Evolutionary conservation across 2,113 vertebrate genomes (phyloP), one percentile per base, ranked within the genome.

Genomic region (Daboia siamensis): DNA sequence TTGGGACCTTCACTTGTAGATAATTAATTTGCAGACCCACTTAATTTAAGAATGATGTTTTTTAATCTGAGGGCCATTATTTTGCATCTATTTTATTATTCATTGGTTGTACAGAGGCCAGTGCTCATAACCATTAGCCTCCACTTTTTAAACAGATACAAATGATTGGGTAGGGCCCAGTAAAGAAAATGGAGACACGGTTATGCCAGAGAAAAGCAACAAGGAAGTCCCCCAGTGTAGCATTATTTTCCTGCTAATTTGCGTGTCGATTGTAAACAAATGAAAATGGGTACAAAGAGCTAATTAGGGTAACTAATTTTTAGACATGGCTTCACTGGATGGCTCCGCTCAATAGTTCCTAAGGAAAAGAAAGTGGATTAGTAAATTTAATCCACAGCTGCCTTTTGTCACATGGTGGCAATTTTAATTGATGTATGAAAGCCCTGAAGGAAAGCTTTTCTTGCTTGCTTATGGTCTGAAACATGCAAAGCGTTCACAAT

Each of bases 151-250:
- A 92, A 15, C 33, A 44, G 46, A 46, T 24, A 94, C 94, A 80
- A 93, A 0, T 17, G 61, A 54, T 95, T 46, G 90, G 59, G 92
- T 88, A 94, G 89, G 26, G 69, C 93, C 93, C 69, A 55, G 0
- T 0, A 29, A 90, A 86, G 87, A 90, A 59, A 55, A 90, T 88
- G 46, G 86, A 84, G 61, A 80, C 91, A 94, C 55, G 95, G 88
- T 90, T 96, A 94, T 94, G 94, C 95, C 86, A 84, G 91, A 92
- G 93, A 90, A 90, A 94, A 96, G 90, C 95, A 95, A 89, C 51
- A 46, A 91, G 88, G 57, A 56, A 92, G 91, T 86, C 94, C 80
- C 93, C 89, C 90, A 80, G 64, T 15, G 55, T 84, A 2, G 52
- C 56, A 89, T 93, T 55, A 91, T 85, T 87, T 92, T 90, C 44